Evolutionary conservation across 2,797 vertebrate genomes (phyloP), one percentile per base, ranked within the genome.

Genomic region (Microhierax caerulescens): DNA sequence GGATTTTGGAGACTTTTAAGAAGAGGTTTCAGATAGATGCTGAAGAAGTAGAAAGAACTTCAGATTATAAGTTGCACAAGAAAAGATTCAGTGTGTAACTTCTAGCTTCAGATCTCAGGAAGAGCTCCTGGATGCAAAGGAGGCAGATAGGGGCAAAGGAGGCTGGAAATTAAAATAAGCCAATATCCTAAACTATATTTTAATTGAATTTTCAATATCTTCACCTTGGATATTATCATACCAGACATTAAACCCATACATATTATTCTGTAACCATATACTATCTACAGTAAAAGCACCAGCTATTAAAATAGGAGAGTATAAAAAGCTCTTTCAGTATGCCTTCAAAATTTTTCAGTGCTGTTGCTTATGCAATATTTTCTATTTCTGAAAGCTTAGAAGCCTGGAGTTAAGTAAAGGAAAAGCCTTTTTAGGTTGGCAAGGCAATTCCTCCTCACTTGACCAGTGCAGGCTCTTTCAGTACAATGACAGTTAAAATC

Each of bases 141-240:
- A 90, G 60, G 67, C 76, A 28, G 23, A 54, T 64, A 53, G 81
- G 69, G n/a, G 48, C 47, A 91, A 77, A 75, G 69, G 53, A 88
- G 88, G 18, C 51, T 94, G 67, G 41, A 96, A 96, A 94, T 97
- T 94, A 97, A 96, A 95, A 91, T 84, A 95, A 93, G 43, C 37
- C 78, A 87, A 94, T 97, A 94, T 89, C 54, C 79, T 79, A 95
- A 96, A 97, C 93, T 96, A 60, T 90, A 89, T 90, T 94, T 91
- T 97, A 97, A 97, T 97, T 92, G 94, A 86, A 93, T 97, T 97
- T 97, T 97, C 96, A 96, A 51, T 97, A 96, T 94, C 80, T 88
- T 97, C 73, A 80, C 94, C 85, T 96, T 86, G 78, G 78, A 97
- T 94, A 89, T 94, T 95, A 97, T 94, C 86, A 92, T 94, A 93